Base-by-base conservation (phyloP, 2,797 vertebrate genomes). In the Euthynnus affinis region DNA sequence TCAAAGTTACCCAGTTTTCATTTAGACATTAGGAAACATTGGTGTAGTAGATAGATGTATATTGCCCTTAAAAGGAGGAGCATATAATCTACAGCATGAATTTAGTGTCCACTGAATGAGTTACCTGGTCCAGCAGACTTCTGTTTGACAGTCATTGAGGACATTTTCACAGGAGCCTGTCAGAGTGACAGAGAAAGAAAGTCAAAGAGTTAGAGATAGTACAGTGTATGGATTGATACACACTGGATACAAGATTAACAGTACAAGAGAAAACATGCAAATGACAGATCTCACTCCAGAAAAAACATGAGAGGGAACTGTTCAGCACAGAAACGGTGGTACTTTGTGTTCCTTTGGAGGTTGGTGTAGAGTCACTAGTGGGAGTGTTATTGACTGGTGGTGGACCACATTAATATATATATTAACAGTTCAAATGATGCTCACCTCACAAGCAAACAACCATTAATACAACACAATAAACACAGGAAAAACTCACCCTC, bases 401-500 rank as follows among this genome's bases (percentile, higher is more conserved):
- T n/a, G n/a, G n/a, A n/a, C n/a, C n/a, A n/a, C n/a, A n/a, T n/a
- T n/a, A n/a, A n/a, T n/a, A 42, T 42, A 42, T 42, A 56, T 6
- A 4, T 10, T 29, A 29, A 29, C 3, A 29, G 27, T 29, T 29
- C 27, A 29, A 29, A 42, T 68, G 0, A 9, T 8, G 10, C 46
- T 48, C 6, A 13, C 0, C 9, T 29, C 58, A 71, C 13, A 23
- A 10, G 0, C 37, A 22, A 23, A 53, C 37, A 66, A 20, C 0
- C 3, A 10, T 5, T 27, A n/a, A 29, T n/a, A 42, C 2, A 64
- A 8, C n/a, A n/a, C n/a, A 48, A 52, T 3, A 60, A 37, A 64
- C 5, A 53, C 5, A 5, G 27, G 27, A 29, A 29, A 29, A 29
- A 29, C 90, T 93, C 80, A 92, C 91, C 80, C 90, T 88, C 0